phyloP scores from a whole-genome alignment of 1,140 invertebrate species.

The Polypedilum vanderplanki region DNA sequence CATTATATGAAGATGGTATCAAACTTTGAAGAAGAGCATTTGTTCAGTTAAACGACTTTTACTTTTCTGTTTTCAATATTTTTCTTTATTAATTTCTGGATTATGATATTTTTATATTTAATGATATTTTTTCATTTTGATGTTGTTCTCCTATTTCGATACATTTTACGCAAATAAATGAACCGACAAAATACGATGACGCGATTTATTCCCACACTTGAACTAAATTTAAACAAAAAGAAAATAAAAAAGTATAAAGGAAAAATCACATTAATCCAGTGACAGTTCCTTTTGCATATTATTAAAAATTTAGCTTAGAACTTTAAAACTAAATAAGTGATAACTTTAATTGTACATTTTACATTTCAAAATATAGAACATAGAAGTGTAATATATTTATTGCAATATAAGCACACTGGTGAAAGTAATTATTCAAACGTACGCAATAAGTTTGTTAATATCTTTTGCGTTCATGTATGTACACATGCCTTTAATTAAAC shows the following conservation, averaged over 20 bases:
- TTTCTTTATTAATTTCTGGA: no score
- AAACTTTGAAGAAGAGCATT: no score
- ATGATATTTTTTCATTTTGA: neutral
- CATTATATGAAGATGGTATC: no score
- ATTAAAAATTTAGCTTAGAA: neutral
- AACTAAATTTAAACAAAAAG: conserved; percentile 11
- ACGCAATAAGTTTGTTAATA: no score
- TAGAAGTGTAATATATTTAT: no score
- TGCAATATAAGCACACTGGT: no score
- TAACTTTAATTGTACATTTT: neutral
- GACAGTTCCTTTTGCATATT: neutral
- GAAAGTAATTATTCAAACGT: no score
- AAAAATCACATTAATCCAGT: neutral
- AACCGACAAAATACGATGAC: neutral
- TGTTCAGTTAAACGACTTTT: no score
- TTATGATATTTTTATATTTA: neutral
- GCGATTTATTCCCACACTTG: neutral
- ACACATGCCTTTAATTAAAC: no score
- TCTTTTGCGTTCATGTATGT: no score
- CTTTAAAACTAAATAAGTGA: neutral
- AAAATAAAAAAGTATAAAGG: neutral
- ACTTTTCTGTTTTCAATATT: neutral
- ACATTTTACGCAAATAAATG: neutral
- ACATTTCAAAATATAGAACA: no score
- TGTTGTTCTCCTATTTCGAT: neutral